Conservation (phyloP, 2,888 invertebrate genomes). For the Clivina fossor region DNA sequence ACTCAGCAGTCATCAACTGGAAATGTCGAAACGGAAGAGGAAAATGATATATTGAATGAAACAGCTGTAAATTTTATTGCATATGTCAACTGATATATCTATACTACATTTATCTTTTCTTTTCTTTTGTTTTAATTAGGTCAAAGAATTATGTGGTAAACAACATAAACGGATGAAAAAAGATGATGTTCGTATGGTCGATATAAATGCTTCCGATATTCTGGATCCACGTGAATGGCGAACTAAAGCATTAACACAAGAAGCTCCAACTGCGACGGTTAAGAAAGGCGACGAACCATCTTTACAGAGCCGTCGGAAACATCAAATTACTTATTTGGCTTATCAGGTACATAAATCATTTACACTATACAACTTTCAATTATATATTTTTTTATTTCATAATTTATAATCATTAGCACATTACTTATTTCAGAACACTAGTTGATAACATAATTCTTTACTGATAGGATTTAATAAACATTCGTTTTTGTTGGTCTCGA, state of each 20-base stretch:
- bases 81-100: conserved; percentile 5
- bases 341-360: too few relatives aligned
- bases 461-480: too few relatives aligned
- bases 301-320: conserved; percentile 72
- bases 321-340: conserved; percentile 95
- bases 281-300: conserved; percentile 58
- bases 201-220: conserved; percentile 80
- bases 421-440: too few relatives aligned
- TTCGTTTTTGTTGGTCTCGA: too few relatives aligned
- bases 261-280: conserved; percentile 57
- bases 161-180: conserved; percentile 63
- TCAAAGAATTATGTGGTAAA: conserved; percentile 70
- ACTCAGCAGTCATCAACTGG: conserved; percentile 46
- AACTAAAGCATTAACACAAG: conserved; percentile 72
- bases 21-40: conserved; percentile 53
- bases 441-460: too few relatives aligned
- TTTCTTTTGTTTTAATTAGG: conserved; percentile 50
- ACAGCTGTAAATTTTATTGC: conserved; percentile 48
- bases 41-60: conserved; percentile 56
- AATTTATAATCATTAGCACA: too few relatives aligned
- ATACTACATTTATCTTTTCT: conserved; percentile 8
- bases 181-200: conserved; percentile 74
- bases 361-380: too few relatives aligned
- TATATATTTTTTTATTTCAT: too few relatives aligned
- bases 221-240: conserved; percentile 80